phyloP scores from a whole-genome alignment of 2,888 invertebrate species.

The Oxytorus armatus region DNA sequence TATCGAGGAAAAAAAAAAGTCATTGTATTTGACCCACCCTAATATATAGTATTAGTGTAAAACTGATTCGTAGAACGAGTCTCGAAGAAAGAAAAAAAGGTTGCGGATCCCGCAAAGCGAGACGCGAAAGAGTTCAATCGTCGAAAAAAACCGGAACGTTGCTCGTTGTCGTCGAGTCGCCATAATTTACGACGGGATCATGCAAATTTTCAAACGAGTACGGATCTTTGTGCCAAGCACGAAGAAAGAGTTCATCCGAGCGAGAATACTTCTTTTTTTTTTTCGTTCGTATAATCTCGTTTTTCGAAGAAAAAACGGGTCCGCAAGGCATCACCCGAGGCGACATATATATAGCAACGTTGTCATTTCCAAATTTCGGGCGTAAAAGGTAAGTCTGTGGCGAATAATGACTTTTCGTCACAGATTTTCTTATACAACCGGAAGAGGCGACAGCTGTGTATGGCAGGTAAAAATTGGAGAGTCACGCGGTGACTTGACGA shows the following conservation, averaged over 20 bases:
- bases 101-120: constrained; percentile 16
- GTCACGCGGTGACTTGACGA: constrained; percentile 39
- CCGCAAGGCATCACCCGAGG: not conserved
- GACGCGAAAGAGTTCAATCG: constrained; percentile 22
- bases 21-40: too few species aligned
- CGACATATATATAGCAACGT: too few species aligned
- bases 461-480: constrained; percentile 45
- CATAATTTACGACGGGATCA: constrained; percentile 63
- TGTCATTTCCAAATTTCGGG: not conserved
- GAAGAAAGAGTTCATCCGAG: constrained; percentile 16
- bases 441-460: constrained; percentile 47
- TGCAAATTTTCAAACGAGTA: constrained; percentile 51
- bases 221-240: constrained; percentile 1
- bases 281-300: constrained; percentile 12
- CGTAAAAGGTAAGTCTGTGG: not conserved
- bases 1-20: too few species aligned
- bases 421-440: constrained; percentile 15
- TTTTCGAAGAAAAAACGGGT: not conserved
- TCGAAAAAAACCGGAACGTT: constrained; percentile 42
- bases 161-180: constrained; percentile 26
- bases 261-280: not conserved
- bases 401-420: constrained; percentile 17
- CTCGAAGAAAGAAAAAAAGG: constrained; percentile 30
- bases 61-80: not conserved
- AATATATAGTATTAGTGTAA: too few species aligned